Conservation (phyloP, 2,888 invertebrate genomes). For the Neoaliturus tenellus region DNA sequence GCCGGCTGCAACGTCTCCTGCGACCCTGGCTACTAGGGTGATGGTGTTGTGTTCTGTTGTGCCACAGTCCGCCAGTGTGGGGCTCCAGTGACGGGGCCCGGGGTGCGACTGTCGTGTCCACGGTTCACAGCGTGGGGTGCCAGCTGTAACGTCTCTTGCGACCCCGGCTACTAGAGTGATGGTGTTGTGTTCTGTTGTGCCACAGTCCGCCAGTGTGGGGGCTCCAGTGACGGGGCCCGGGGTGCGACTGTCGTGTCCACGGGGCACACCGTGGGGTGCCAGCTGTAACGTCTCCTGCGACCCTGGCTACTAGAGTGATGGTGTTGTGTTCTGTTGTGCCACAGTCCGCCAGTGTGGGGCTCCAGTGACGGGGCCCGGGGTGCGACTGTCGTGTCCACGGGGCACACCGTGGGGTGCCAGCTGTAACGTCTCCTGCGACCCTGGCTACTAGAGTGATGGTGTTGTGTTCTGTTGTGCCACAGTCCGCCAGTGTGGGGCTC, state of each 20-base stretch:
- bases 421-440: constrained; percentile 50
- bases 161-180: constrained; percentile 45
- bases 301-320: constrained; percentile 43
- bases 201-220: constrained; percentile 50
- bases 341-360: constrained; percentile 54
- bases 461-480: not conserved
- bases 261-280: constrained; percentile 49
- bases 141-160: constrained; percentile 47
- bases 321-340: not conserved
- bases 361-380: constrained; percentile 7
- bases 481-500: constrained; percentile 53
- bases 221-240: constrained; percentile 3
- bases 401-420: constrained; percentile 54
- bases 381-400: constrained; percentile 42
- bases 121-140: constrained; percentile 54
- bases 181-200: not conserved
- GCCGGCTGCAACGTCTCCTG: constrained; percentile 52
- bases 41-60: not conserved
- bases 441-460: constrained; percentile 43
- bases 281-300: constrained; percentile 50
- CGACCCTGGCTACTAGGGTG: constrained; percentile 46
- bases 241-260: constrained; percentile 42
- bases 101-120: constrained; percentile 42
- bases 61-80: constrained; percentile 54
- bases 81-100: constrained; percentile 11